A percentile compares a stretch with the other conserved stretches of the same genome.
These are phyloP conservation scores for Acomys russatus DNA, from an alignment of 2,797 vertebrate genomes.

Conservation along the genomic window DNA sequence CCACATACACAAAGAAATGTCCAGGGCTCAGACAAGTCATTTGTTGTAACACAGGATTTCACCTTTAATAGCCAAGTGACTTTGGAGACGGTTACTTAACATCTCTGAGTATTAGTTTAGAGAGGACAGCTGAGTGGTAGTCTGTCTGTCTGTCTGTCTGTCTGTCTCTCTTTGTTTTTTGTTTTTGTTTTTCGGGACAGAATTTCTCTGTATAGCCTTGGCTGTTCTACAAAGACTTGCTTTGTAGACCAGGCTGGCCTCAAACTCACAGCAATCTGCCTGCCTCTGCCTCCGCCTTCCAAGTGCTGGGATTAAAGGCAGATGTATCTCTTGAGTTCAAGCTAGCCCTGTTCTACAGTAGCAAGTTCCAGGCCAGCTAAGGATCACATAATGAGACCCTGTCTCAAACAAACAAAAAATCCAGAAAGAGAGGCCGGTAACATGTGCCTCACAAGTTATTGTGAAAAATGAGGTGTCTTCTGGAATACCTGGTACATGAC, in stretches of 20 bases:
- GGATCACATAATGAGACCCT: not conserved
- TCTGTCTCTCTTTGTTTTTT: no score
- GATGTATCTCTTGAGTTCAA: not conserved
- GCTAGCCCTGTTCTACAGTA: not conserved
- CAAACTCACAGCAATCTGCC: no score
- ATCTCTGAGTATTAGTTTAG: not conserved
- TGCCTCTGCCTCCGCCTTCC: no score
- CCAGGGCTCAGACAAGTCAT: not conserved
- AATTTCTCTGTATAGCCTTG: no score
- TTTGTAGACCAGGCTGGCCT: no score
- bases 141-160: no score
- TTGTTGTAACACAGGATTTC: not conserved
- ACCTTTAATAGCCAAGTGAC: not conserved
- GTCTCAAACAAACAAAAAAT: not conserved
- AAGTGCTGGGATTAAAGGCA: no score
- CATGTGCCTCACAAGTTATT: not conserved
- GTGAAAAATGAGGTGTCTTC: not conserved
- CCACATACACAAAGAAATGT: not conserved
- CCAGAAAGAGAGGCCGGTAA: not conserved
- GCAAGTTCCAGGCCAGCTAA: not conserved
- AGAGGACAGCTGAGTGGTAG: not conserved
- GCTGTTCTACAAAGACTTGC: no score
- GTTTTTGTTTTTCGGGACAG: no score
- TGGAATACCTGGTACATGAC: not conserved
- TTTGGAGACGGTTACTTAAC: conserved; percentile 8